A percentile compares a stretch with the other conserved stretches of the same genome.
Conservation (phyloP, 2,113 vertebrate species). For the Axis porcinus region DNA sequence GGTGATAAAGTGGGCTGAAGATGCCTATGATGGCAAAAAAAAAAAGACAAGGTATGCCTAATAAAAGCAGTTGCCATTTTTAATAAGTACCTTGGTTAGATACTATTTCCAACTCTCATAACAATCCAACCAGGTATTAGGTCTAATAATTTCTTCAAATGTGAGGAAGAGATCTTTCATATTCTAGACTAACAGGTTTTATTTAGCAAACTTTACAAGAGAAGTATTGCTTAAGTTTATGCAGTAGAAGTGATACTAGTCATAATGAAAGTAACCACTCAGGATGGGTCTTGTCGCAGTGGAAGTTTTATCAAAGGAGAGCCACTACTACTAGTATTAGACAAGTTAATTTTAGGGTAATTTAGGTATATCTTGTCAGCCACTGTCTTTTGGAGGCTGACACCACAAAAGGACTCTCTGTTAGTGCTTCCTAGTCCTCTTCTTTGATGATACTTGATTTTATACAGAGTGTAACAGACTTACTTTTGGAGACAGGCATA, state of each 20-base stretch:
- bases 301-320: not conserved
- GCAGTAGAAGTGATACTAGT: not conserved
- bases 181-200: not conserved
- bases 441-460: slow-evolving; percentile 6
- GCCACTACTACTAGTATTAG: not conserved
- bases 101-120: not conserved
- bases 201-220: not conserved
- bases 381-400: not conserved
- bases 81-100: not conserved
- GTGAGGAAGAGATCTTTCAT: not conserved
- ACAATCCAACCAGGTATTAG: not conserved
- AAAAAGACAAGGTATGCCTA: not conserved
- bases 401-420: not conserved
- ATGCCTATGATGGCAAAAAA: not conserved
- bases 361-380: not conserved
- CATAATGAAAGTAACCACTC: not conserved
- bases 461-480: not conserved
- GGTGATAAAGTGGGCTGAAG: not conserved
- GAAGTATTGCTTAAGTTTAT: not conserved
- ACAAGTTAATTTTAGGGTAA: not conserved
- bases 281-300: not conserved
- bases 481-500: not conserved
- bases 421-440: not conserved
- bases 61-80: slow-evolving; percentile 10
- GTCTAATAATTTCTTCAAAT: not conserved